Base-by-base conservation (phyloP, 2,113 vertebrate genomes). In the Ciconia boyciana region DNA sequence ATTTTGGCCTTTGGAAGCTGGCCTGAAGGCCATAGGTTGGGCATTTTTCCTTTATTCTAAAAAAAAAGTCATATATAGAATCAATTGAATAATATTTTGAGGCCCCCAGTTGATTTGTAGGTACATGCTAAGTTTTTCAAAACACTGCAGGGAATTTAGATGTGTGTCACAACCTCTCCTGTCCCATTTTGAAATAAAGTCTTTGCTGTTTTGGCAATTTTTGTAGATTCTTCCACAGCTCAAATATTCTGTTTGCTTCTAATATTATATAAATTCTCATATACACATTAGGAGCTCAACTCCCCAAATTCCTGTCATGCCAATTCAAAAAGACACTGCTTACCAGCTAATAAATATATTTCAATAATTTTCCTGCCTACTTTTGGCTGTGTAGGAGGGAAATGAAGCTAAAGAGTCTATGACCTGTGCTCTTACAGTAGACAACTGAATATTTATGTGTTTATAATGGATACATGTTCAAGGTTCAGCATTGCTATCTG, bases 391-490 rank as follows among this genome's bases (percentile, higher is more conserved):
- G n/a, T 68, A 87, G 70, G 92, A 92, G 70, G 48, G 86, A 61
- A 91, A 85, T 74, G 22, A 94, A 92, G 69, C 89, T 91, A 78
- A 81, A 94, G 72, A 78, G 44, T 78, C 20, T 82, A 39, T 94
- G 95, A 95, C 93, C 94, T 93, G 62, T 91, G 83, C 70, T 92
- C 77, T 91, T 74, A 62, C 18, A 46, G 52, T 72, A 94, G 95
- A 75, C 54, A 93, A 55, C 77, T 85, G 93, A 89, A 91, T 96
- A 82, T 96, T 95, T 95, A 93, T 94, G 57, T 94, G 74, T 93
- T 93, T 94, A 82, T 93, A 89, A 96, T 91, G 89, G 77, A 83
- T 89, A 76, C 34, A 20, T 69, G 36, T 85, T 95, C 64, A 65
- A 81, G 65, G 86, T 89, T 94, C 87, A 94, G 19, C 60, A 48